Evolutionary conservation across 2,113 vertebrate species (phyloP).

Genomic region (Otolemur garnettii): DNA sequence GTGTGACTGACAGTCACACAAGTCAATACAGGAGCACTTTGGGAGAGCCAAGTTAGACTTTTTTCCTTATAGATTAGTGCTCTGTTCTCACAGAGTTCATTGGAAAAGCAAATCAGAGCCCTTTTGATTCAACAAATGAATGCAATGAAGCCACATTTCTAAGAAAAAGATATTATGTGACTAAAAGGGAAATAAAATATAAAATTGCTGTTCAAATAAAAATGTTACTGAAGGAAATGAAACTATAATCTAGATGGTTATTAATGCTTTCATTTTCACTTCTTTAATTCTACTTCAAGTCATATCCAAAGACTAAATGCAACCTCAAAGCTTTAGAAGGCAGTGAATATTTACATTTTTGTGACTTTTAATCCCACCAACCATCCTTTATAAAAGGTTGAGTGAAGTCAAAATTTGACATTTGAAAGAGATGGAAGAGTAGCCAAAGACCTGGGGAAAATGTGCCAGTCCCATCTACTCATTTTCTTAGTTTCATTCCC

Average conservation of each 20-base stretch:
- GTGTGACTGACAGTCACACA: slow-evolving; percentile 77
- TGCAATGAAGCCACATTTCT: slow-evolving; percentile 36
- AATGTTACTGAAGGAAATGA: slow-evolving; percentile 50
- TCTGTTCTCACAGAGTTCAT: slow-evolving; percentile 60
- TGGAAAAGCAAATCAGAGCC: slow-evolving; percentile 59
- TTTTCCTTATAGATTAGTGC: slow-evolving; percentile 58
- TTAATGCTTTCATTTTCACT: slow-evolving; percentile 73
- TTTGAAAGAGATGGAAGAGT: slow-evolving; percentile 8
- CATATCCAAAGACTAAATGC: slow-evolving; percentile 14
- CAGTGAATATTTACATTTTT: slow-evolving; percentile 14
- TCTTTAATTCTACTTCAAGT: slow-evolving; percentile 51
- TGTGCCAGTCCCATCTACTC: not conserved
- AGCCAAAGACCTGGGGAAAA: not conserved
- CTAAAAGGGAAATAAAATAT: slow-evolving; percentile 59
- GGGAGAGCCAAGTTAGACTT: slow-evolving; percentile 44
- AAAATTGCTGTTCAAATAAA: slow-evolving; percentile 53
- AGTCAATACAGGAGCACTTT: slow-evolving; percentile 76
- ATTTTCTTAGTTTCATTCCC: slow-evolving; percentile 30
- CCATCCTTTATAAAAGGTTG: slow-evolving; percentile 29
- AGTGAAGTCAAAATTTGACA: slow-evolving; percentile 2
- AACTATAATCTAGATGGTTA: slow-evolving; percentile 54
- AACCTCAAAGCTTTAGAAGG: slow-evolving; percentile 24
- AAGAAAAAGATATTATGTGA: slow-evolving; percentile 54
- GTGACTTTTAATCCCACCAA: slow-evolving; percentile 46
- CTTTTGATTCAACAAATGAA: slow-evolving; percentile 64